Conservation (phyloP, 2,113 vertebrate species). For the Platysteira castanea region DNA sequence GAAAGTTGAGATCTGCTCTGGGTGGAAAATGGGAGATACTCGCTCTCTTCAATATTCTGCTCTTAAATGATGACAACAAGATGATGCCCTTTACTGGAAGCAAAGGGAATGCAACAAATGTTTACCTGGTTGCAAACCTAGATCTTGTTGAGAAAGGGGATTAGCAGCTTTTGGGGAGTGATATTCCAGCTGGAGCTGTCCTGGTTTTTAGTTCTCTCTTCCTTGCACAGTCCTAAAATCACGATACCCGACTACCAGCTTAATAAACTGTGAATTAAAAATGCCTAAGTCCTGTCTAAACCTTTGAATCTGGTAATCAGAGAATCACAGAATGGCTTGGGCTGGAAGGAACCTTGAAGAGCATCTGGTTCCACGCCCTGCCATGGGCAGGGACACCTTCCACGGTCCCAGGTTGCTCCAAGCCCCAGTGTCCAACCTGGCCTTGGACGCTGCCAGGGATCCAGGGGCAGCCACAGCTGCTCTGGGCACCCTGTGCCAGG, state of each 20-base stretch:
- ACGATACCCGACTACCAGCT: background rate
- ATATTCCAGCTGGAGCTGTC: background rate
- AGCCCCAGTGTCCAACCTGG: rapidly evolving
- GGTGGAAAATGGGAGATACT: background rate
- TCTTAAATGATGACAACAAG: background rate
- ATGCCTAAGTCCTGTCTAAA: background rate
- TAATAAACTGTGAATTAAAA: background rate
- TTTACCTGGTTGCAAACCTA: background rate
- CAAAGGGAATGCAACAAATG: background rate
- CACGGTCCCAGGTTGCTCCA: rapidly evolving
- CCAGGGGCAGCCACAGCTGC: background rate
- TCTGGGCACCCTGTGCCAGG: background rate
- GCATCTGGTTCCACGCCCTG: background rate
- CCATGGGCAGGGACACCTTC: background rate
- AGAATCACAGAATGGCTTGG: background rate
- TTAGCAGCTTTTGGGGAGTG: background rate
- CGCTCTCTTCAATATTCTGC: background rate
- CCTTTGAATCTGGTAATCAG: background rate
- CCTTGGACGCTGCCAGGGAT: background rate
- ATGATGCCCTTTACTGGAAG: background rate
- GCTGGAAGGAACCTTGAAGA: background rate
- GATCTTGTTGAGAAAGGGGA: background rate
- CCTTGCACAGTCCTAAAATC: background rate
- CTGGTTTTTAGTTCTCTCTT: background rate
- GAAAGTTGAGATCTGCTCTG: background rate